Evolutionary conservation across 64 coral and sea anemone species (phyloP).

Genomic region (Astreopora myriophthalma): DNA sequence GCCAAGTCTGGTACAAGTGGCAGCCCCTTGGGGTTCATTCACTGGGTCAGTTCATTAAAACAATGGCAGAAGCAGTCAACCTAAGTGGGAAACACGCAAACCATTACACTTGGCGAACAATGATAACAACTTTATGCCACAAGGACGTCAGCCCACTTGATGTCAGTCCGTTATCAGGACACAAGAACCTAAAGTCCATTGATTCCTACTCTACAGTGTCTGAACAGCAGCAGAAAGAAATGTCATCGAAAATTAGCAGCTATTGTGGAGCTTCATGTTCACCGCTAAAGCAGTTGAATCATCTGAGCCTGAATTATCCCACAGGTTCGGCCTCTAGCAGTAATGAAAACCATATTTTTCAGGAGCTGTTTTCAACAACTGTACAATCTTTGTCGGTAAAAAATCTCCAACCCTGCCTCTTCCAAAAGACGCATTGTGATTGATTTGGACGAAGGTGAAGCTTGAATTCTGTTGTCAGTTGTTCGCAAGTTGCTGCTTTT

Average conservation of each 20-base stretch:
- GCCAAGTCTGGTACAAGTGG: slow-evolving; percentile 3
- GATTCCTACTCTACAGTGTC: not conserved
- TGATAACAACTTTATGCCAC: slow-evolving; percentile 51
- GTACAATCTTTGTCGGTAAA: too few species aligned
- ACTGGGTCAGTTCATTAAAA: slow-evolving; percentile 62
- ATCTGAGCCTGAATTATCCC: not conserved
- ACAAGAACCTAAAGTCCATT: not conserved
- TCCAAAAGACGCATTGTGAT: not conserved
- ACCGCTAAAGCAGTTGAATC: not conserved
- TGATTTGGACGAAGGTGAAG: not conserved
- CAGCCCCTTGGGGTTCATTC: too few species aligned
- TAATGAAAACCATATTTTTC: not conserved
- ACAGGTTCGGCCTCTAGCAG: not conserved
- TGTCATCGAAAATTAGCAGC: not conserved
- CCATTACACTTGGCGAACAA: slow-evolving; percentile 62
- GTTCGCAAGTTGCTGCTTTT: too few species aligned
- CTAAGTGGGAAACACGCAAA: slow-evolving; percentile 11
- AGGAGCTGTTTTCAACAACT: not conserved
- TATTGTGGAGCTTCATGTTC: not conserved
- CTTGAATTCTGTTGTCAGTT: not conserved
- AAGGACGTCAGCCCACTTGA: slow-evolving; percentile 3
- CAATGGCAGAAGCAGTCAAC: slow-evolving; percentile 32
- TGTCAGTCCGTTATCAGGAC: slow-evolving; percentile 5
- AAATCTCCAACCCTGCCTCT: too few species aligned
- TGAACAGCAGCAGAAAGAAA: not conserved